Base-by-base conservation (phyloP, 2,797 vertebrate genomes). In the Clarias fuscus region DNA sequence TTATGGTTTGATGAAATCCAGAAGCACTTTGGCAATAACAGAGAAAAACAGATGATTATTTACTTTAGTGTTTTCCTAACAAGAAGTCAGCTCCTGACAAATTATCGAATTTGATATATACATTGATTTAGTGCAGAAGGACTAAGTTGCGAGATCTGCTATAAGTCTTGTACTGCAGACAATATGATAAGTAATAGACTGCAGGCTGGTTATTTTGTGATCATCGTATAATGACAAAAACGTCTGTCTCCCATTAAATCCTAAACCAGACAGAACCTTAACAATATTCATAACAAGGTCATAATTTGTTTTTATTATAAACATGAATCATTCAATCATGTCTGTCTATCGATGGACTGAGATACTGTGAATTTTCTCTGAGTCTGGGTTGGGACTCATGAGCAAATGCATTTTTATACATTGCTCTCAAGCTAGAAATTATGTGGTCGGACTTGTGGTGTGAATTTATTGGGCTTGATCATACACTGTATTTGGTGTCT, bases 291-390 rank as follows among this genome's bases (percentile, higher is more conserved):
- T 65, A 64, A 7, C 65, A 40, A 68, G 43, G n/a, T 56, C n/a
- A 67, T 17, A 13, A 27, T 18, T 65, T 43, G 7, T 67, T 48
- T 67, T 53, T 37, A 59, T n/a, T 5, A 37, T 76, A 7, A 37
- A 4, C 7, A 68, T 56, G 43, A 68, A 33, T 61, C 30, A 0
- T 24, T 79, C 56, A 59, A 43, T 64, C 43, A 68, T 71, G 64
- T 77, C 40, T 82, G 65, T 65, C 79, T 64, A 43, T 37, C 64
- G 79, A 79, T 83, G 20, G 85, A 86, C 83, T 85, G 81, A 81
- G 81, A 80, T 76, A 90, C 87, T 88, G 84, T 90, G 87, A 90
- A 86, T 62, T 87, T 61, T 82, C 65, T 84, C 75, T 81, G 18
- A 65, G 71, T 84, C 75, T 81, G 18, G 65, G 18, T 77, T 84